phyloP scores from a whole-genome alignment of 2,113 vertebrate species.

The Promerops cafer region DNA sequence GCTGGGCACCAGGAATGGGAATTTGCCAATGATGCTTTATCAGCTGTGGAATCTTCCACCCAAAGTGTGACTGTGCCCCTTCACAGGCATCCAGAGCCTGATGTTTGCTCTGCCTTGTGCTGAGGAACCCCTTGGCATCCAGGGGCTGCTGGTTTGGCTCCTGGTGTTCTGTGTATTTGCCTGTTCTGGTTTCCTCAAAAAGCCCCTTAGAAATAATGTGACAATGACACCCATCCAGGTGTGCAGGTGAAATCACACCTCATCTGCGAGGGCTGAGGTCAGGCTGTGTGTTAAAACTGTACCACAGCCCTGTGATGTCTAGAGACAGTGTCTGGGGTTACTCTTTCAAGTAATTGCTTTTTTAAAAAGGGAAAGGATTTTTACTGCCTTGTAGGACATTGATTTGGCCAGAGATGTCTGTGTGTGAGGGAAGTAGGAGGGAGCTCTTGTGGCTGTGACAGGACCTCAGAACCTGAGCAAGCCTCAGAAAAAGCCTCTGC shows the following conservation, averaged over 20 bases:
- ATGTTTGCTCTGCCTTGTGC: not conserved
- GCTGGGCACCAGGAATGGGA: not conserved
- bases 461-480: not conserved
- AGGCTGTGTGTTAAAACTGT: not conserved
- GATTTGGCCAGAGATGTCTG: not conserved
- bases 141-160: not conserved
- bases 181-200: not conserved
- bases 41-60: not conserved
- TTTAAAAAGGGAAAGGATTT: not conserved
- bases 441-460: not conserved
- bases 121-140: not conserved
- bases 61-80: not conserved
- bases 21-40: not conserved
- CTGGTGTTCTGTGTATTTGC: not conserved
- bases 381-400: not conserved
- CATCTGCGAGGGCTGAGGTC: not conserved
- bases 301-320: not conserved
- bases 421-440: not conserved
- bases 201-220: not conserved
- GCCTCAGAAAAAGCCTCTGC: no score
- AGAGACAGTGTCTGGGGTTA: not conserved
- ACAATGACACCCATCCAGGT: not conserved
- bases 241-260: not conserved
- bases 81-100: not conserved
- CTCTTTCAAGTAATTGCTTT: not conserved